Percentiles rank a stretch among this genome's conserved stretches.
phyloP scores from a whole-genome alignment of 2,797 vertebrate genomes.

The Leptodactylus fallax region DNA sequence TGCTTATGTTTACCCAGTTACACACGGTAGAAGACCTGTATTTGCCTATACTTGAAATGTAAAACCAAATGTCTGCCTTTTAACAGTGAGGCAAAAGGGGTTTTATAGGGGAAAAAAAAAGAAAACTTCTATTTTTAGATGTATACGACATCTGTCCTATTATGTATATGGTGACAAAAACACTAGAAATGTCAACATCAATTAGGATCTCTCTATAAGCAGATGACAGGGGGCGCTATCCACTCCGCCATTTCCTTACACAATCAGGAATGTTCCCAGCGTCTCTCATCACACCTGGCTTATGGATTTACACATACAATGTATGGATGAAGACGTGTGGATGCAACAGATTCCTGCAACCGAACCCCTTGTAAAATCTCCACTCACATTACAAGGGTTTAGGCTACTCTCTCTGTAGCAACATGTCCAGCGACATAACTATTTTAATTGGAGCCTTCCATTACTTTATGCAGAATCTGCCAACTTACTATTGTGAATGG shows the following conservation, averaged over 20 bases:
- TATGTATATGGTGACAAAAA: neutral
- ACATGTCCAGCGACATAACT: neutral
- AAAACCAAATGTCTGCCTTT: slow-evolving; percentile 19
- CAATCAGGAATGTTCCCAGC: neutral
- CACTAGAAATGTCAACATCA: neutral
- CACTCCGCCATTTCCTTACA: neutral
- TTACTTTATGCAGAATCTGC: too few species aligned
- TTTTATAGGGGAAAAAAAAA: neutral
- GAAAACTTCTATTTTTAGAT: slow-evolving; percentile 5
- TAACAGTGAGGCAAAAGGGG: neutral
- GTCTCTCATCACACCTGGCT: neutral
- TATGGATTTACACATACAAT: neutral
- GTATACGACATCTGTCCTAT: neutral
- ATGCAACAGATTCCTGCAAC: neutral
- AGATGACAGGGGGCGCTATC: neutral
- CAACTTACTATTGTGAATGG: too few species aligned
- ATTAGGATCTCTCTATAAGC: neutral
- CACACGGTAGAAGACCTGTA: neutral
- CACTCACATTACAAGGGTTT: neutral
- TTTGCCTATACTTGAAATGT: slow-evolving; percentile 29
- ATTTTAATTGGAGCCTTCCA: neutral
- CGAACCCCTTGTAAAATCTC: neutral
- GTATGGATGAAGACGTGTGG: neutral
- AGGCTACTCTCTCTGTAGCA: neutral
- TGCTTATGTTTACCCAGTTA: slow-evolving; percentile 11